Evolutionary conservation across 2,888 invertebrate genomes (phyloP).

Genomic region (Dendrolimus houi): DNA sequence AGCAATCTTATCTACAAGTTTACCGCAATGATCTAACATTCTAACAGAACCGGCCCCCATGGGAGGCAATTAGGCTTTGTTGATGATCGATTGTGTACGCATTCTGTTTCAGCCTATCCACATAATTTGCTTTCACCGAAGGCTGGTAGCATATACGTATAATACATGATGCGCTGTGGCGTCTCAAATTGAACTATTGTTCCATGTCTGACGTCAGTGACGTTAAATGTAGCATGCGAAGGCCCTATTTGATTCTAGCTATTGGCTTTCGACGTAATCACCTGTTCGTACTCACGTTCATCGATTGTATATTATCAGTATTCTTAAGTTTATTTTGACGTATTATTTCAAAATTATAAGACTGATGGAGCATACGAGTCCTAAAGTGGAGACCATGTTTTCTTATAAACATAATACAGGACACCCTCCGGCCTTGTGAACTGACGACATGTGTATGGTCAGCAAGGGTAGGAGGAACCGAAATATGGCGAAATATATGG

Average conservation of each 20-base stretch:
- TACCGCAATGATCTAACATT: background rate
- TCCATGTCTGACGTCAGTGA: slow-evolving; percentile 44
- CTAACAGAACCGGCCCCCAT: slow-evolving; percentile 5
- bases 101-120: slow-evolving; percentile 19
- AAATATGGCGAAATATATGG: too few species aligned
- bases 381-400: too few species aligned
- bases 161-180: slow-evolving; percentile 19
- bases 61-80: background rate
- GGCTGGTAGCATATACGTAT: slow-evolving; percentile 22
- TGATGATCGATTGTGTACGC: slow-evolving; percentile 16
- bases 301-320: slow-evolving; percentile 6
- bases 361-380: too few species aligned
- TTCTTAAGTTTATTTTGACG: too few species aligned
- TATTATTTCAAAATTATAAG: too few species aligned
- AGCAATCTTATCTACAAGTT: background rate
- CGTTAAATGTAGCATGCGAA: slow-evolving; percentile 24
- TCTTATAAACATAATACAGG: too few species aligned
- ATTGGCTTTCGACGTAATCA: slow-evolving; percentile 25
- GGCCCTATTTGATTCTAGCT: slow-evolving; percentile 24
- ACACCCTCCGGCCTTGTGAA: too few species aligned
- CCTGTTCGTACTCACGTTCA: slow-evolving; percentile 15
- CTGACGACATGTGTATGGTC: too few species aligned
- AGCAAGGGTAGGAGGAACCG: too few species aligned
- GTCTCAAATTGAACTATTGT: slow-evolving; percentile 49
- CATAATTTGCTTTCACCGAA: slow-evolving; percentile 38